phyloP scores from a whole-genome alignment of 2,888 invertebrate genomes.

The Euplexia lucipara region DNA sequence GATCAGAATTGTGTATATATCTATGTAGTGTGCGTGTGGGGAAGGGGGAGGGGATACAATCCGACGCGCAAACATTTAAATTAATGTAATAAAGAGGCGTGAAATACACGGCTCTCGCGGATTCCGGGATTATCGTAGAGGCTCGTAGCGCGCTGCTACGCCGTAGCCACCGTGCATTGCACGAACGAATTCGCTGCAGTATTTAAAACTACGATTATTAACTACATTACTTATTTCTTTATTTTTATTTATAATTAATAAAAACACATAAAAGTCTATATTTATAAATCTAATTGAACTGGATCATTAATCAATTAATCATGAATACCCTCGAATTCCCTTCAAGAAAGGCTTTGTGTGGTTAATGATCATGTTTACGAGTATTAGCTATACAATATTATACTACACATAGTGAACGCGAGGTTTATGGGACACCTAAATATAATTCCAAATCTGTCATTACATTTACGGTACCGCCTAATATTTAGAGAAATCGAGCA shows the following conservation, averaged over 20 bases:
- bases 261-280: too few species aligned
- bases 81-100: constrained; percentile 90
- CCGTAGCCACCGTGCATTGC: constrained; percentile 41
- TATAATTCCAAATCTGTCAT: too few species aligned
- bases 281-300: too few species aligned
- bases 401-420: not conserved
- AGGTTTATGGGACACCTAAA: too few species aligned
- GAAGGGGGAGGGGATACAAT: constrained; percentile 78
- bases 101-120: constrained; percentile 84
- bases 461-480: too few species aligned
- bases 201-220: not conserved
- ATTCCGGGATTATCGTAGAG: constrained; percentile 78
- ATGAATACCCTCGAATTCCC: not conserved
- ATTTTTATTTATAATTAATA: too few species aligned
- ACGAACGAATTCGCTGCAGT: constrained; percentile 4
- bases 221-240: too few species aligned
- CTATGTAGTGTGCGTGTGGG: constrained; percentile 69
- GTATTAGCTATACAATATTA: too few species aligned
- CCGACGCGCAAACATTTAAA: constrained; percentile 88
- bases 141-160: constrained; percentile 62
- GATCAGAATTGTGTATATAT: constrained; percentile 70
- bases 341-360: not conserved
- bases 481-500: too few species aligned
- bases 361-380: too few species aligned
- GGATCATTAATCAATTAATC: too few species aligned